Evolutionary conservation across 2,888 invertebrate species (phyloP), one percentile per base, ranked within the genome.

Genomic region (Rotaria magnacalcarata): DNA sequence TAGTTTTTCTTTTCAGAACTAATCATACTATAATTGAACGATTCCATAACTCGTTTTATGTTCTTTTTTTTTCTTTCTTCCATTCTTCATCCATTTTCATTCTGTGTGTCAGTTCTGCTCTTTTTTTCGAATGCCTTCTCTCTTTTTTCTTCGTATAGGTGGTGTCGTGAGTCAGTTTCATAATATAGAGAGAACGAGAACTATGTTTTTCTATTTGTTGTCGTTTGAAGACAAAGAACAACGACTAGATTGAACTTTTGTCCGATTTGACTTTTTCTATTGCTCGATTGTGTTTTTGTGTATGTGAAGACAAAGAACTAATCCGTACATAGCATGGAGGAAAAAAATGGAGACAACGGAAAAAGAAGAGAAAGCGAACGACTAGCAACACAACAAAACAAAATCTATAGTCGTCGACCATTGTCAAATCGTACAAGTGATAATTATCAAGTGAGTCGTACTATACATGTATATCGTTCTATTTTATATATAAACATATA

Each of bases 171-270:
- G 67, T 67, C 34, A 67, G 67, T 67, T 67, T 67, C 34, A 34
- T 67, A 67, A 67, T 41, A 67, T 19, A 67, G 16, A 67, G 34
- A 27, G 67, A 67, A 67, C 34, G 67, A 67, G 67, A 67, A 67
- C 34, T 67, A 67, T 27, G 27, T 67, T 67, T 67, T 67, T 67
- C 67, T 67, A 67, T 67, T 67, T 67, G 67, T 67, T 34, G 67
- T 67, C 34, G 67, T 67, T 67, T 67, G 34, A 67, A 67, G 67
- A 67, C 67, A 34, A 41, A 67, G 67, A 67, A 67, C 67, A 67
- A 67, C 67, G 67, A 34, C 67, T 34, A 67, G 67, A 67, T 67
- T 67, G 67, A 67, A 67, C 67, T 67, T 67, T 67, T 67, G 67
- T 34, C 67, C 67, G 67, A 67, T 67, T 67, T 67, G 67, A 67